A percentile compares a stretch with the other conserved stretches of the same genome.
phyloP scores from a whole-genome alignment of 2,113 vertebrate species.

The Xiphorhynchus elegans region DNA sequence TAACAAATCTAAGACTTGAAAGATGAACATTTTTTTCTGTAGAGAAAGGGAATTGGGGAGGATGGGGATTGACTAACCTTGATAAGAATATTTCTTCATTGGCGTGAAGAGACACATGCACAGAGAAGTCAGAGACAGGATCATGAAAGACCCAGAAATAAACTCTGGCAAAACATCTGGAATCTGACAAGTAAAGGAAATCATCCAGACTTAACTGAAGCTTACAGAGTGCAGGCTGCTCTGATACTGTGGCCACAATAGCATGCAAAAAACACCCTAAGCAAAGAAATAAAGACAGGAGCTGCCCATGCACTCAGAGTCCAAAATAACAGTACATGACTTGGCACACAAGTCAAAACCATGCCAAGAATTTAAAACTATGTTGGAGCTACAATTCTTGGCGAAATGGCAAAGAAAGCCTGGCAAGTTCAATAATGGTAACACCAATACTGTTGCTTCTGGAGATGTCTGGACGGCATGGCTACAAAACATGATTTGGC shows the following conservation, averaged over 20 bases:
- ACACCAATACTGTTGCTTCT: not conserved
- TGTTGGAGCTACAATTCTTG: not conserved
- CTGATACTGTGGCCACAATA: not conserved
- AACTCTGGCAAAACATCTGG: constrained; percentile 7
- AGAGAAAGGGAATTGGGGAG: not conserved
- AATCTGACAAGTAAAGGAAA: constrained; percentile 50
- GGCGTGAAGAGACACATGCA: not conserved
- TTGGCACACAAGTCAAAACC: not conserved
- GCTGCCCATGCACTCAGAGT: not conserved
- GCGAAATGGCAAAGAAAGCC: not conserved
- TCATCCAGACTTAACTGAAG: not conserved
- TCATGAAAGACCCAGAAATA: not conserved
- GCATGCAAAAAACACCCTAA: not conserved
- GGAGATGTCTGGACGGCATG: not conserved
- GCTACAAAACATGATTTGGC: not conserved
- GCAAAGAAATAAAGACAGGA: not conserved
- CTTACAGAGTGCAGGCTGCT: not conserved
- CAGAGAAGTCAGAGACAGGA: not conserved
- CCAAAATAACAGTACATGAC: not conserved
- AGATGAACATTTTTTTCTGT: not conserved
- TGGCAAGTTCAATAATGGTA: not conserved
- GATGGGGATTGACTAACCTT: not conserved
- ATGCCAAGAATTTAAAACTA: not conserved
- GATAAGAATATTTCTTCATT: not conserved
- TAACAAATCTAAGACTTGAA: not conserved